Percentiles rank a stretch among this genome's conserved stretches.
Conservation (phyloP, 2,113 vertebrate species). For the Indicator indicator region DNA sequence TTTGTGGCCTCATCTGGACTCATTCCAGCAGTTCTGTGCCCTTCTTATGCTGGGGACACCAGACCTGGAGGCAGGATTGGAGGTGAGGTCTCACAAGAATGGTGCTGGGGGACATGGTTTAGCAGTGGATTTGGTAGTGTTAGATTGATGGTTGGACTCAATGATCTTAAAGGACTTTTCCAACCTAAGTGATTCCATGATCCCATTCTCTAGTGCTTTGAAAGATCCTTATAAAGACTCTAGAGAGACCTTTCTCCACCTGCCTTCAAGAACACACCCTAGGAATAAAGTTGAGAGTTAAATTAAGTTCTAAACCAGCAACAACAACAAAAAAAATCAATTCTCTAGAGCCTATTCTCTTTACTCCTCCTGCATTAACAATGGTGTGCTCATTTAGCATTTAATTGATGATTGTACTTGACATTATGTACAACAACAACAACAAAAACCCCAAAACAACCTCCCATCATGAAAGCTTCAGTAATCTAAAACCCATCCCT, state of each 20-base stretch:
- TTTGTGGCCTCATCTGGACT: too few species aligned
- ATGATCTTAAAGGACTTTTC: too few species aligned
- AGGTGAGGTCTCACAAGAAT: too few species aligned
- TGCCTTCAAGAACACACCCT: neutral
- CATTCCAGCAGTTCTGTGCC: too few species aligned
- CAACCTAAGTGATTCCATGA: too few species aligned
- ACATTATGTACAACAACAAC: slow-evolving; percentile 23
- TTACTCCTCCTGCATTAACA: neutral
- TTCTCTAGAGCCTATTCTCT: neutral
- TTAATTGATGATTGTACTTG: slow-evolving; percentile 66
- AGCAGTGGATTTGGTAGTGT: too few species aligned
- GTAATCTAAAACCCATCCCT: slow-evolving; percentile 66
- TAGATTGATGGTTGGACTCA: too few species aligned
- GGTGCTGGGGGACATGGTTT: too few species aligned
- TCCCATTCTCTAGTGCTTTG: neutral
- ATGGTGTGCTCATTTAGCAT: slow-evolving; percentile 42
- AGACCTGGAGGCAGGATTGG: too few species aligned
- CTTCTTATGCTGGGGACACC: too few species aligned
- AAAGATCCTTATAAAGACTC: neutral
- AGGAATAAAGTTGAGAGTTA: neutral
- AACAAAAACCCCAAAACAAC: too few species aligned
- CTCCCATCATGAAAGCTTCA: slow-evolving; percentile 56
- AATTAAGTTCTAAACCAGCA: slow-evolving; percentile 19
- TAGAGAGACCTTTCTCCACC: neutral
- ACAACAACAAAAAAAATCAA: neutral